Conservation (phyloP, 2,797 vertebrate genomes). For the Rhinoraja longicauda region DNA sequence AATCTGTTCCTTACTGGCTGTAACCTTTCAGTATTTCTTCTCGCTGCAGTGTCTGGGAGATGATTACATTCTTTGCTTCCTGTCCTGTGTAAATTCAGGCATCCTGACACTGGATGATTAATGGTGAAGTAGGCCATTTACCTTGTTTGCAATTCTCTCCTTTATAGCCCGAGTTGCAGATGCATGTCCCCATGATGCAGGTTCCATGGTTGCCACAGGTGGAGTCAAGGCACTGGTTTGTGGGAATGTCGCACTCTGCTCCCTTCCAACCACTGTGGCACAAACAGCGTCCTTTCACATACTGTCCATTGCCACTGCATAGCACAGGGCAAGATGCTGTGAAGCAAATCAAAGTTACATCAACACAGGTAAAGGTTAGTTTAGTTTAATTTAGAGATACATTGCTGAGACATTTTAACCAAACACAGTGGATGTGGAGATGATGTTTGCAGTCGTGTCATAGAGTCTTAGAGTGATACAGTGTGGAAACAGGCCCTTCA, state of each 20-base stretch:
- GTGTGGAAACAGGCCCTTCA: too few species aligned
- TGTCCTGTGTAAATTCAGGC: constrained; percentile 9
- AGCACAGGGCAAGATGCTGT: constrained; percentile 90
- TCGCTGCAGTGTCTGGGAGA: constrained; percentile 46
- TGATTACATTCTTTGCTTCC: constrained; percentile 53
- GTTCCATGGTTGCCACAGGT: constrained; percentile 89
- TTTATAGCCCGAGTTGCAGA: constrained; percentile 87
- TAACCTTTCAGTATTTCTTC: constrained; percentile 48
- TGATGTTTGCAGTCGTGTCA: too few species aligned
- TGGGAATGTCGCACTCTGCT: constrained; percentile 88
- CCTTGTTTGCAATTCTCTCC: constrained; percentile 73
- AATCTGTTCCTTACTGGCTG: constrained; percentile 62
- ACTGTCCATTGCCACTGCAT: constrained; percentile 95
- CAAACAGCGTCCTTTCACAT: constrained; percentile 92
- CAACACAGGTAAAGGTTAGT: not conserved
- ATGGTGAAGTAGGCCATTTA: constrained; percentile 43
- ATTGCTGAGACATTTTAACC: not conserved
- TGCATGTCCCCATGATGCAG: constrained; percentile 93
- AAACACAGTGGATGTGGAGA: too few species aligned
- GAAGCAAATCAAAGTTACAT: not conserved
- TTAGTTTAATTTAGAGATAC: too few species aligned
- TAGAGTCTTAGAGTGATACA: too few species aligned
- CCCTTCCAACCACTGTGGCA: constrained; percentile 98
- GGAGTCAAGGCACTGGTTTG: constrained; percentile 89
- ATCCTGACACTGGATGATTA: constrained; percentile 14